Percentiles rank a stretch among this genome's conserved stretches.
These are phyloP conservation scores for Alosa sapidissima DNA, from an alignment of 2,797 vertebrate genomes.

Conservation along the genomic window DNA sequence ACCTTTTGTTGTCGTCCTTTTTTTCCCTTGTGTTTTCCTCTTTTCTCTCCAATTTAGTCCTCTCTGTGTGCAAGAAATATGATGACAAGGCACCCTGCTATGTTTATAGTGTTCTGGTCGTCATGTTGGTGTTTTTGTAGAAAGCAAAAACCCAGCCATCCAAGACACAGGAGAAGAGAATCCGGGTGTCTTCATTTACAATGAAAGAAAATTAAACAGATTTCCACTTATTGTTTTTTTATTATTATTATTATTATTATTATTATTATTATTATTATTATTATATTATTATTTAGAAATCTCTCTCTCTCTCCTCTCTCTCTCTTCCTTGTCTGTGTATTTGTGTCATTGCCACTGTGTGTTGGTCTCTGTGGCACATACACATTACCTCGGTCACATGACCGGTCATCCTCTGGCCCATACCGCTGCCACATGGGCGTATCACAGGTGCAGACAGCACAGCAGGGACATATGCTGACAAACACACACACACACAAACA, in stretches of 20 bases:
- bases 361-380: background rate
- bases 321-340: background rate
- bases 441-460: constrained; percentile 12
- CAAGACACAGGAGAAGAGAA: background rate
- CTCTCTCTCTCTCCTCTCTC: background rate
- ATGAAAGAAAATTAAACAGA: constrained; percentile 3
- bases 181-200: background rate
- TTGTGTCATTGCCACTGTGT: background rate
- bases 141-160: background rate
- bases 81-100: constrained; percentile 20
- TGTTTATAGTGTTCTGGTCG: background rate
- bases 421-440: background rate
- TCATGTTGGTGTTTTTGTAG: background rate
- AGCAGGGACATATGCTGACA: constrained; percentile 16
- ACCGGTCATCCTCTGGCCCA: background rate
- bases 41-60: constrained; percentile 23
- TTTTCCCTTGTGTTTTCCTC: constrained; percentile 3
- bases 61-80: constrained; percentile 18
- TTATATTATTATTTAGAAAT: background rate
- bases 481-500: background rate
- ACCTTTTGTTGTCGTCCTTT: constrained; percentile 18
- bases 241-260: too few species aligned
- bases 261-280: background rate
- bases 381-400: too few species aligned
- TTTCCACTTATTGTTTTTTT: background rate